Conservation (phyloP, 2,888 invertebrate genomes). For the Laothoe populi region DNA sequence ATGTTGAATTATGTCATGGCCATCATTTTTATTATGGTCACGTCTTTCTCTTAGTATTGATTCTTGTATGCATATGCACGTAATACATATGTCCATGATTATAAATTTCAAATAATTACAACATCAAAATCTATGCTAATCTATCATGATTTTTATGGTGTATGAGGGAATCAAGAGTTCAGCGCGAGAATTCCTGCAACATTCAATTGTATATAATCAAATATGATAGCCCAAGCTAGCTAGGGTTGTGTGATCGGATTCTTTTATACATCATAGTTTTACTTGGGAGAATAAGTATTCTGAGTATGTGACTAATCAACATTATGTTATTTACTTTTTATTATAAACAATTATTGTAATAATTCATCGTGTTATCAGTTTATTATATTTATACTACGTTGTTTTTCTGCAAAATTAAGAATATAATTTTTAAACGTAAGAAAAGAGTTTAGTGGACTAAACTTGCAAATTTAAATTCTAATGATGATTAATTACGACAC, state of each 20-base stretch:
- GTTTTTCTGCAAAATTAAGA: background rate
- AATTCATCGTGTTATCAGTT: background rate
- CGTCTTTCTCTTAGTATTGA: background rate
- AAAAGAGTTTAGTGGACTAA: background rate
- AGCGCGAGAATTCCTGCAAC: no score
- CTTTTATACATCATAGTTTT: no score
- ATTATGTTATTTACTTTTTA: background rate
- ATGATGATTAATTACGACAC: no score
- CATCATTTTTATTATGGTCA: background rate
- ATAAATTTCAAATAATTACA: conserved; percentile 21
- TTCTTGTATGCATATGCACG: background rate
- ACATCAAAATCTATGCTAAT: background rate
- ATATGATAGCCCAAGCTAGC: no score
- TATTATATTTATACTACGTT: background rate
- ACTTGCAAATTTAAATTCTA: background rate
- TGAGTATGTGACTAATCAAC: no score
- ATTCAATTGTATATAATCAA: no score
- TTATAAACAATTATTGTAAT: background rate
- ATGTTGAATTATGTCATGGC: background rate
- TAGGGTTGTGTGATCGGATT: no score
- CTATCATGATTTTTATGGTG: no score
- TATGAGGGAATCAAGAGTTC: no score
- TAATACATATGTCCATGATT: background rate
- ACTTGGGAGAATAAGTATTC: no score
- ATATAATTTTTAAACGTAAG: background rate